Evolutionary conservation across 2,888 invertebrate species (phyloP).

Genomic region (Bedellia somnulentella): DNA sequence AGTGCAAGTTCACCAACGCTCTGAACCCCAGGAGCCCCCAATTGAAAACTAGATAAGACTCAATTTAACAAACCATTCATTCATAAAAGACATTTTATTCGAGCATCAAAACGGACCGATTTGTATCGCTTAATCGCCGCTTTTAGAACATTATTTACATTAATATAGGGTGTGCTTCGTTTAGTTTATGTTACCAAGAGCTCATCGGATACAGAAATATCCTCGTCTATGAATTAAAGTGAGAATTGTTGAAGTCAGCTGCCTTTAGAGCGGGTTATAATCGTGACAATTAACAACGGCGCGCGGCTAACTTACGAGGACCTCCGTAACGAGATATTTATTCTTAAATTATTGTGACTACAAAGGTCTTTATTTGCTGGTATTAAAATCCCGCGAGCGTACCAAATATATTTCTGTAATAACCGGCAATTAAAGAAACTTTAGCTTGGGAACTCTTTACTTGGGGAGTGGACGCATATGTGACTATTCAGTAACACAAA

Average conservation of each 20-base stretch:
- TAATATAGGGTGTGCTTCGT: slow-evolving; percentile 35
- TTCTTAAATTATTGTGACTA: neutral
- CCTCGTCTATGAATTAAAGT: slow-evolving; percentile 54
- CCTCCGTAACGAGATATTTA: slow-evolving; percentile 10
- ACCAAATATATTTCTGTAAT: slow-evolving; percentile 51
- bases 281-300: slow-evolving; percentile 48
- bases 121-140: too few relatives aligned
- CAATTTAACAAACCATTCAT: too few relatives aligned
- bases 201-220: slow-evolving; percentile 55
- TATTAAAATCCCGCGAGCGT: slow-evolving; percentile 16
- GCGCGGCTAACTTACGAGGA: slow-evolving; percentile 24
- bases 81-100: too few relatives aligned
- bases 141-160: slow-evolving; percentile 53
- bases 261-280: slow-evolving; percentile 51
- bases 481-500: too few relatives aligned
- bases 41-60: too few relatives aligned
- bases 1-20: slow-evolving; percentile 2
- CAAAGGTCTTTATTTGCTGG: slow-evolving; percentile 10
- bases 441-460: slow-evolving; percentile 35
- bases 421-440: slow-evolving; percentile 50
- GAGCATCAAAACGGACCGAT: too few relatives aligned
- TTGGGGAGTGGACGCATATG: slow-evolving; percentile 17
- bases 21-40: too few relatives aligned
- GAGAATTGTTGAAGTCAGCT: slow-evolving; percentile 54
- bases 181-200: slow-evolving; percentile 43